phyloP scores from a whole-genome alignment of 2,113 vertebrate genomes.

The Passer montanus region DNA sequence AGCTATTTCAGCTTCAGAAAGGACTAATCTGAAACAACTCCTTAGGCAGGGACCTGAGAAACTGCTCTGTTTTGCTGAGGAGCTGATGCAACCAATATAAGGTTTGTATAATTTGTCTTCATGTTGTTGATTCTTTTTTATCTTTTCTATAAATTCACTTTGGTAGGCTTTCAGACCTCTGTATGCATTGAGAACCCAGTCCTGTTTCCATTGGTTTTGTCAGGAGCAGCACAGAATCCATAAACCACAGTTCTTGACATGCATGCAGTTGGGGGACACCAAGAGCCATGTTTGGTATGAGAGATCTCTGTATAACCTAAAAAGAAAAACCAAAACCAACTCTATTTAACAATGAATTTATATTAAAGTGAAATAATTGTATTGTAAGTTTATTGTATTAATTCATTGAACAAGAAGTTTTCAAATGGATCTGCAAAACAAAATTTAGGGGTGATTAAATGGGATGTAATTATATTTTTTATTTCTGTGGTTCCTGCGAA shows the following conservation, averaged over 20 bases:
- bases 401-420: not conserved
- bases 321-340: fast-evolving
- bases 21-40: not conserved
- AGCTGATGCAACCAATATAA: not conserved
- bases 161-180: not conserved
- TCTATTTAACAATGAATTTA: not conserved
- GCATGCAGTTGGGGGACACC: not conserved
- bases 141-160: not conserved
- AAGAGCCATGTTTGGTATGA: not conserved
- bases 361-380: not conserved
- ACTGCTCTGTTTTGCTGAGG: not conserved
- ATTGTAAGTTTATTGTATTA: not conserved
- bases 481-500: not conserved
- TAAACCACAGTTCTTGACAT: not conserved
- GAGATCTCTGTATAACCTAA: not conserved
- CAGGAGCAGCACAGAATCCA: not conserved
- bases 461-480: not conserved
- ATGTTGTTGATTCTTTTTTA: not conserved
- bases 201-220: conserved; percentile 1
- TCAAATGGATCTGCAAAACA: not conserved
- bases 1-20: not conserved
- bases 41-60: not conserved
- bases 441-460: not conserved
- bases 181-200: not conserved
- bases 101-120: not conserved